Percentiles rank a stretch among this genome's conserved stretches.
These are phyloP conservation scores for Macroglossus sobrinus DNA, from an alignment of 2,113 vertebrate species.

Conservation along the genomic window DNA sequence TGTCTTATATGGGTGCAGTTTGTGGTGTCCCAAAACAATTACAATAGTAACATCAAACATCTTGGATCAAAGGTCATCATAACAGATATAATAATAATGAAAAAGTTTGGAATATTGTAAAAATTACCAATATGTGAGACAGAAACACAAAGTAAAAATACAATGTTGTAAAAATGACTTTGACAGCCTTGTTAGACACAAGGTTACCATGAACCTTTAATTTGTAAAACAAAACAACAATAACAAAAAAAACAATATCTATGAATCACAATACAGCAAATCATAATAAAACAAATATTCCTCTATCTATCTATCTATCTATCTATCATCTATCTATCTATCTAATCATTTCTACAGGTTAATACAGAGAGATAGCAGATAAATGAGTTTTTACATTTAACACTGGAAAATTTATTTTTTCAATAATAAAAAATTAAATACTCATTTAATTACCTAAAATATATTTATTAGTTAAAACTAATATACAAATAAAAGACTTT, in stretches of 20 bases:
- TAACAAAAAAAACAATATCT: background rate
- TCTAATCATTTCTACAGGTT: background rate
- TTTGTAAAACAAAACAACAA: background rate
- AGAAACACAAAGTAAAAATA: background rate
- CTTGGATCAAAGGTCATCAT: background rate
- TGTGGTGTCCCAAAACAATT: background rate
- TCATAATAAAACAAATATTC: background rate
- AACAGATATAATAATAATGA: background rate
- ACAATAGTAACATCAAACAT: background rate
- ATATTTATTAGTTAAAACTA: background rate
- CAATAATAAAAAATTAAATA: background rate
- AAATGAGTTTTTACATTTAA: background rate
- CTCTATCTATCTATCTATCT: background rate
- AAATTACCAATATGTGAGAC: background rate
- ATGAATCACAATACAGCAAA: background rate
- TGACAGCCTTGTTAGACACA: background rate
- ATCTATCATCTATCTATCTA: background rate
- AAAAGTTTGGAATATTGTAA: background rate
- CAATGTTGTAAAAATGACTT: background rate
- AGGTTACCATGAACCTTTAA: background rate
- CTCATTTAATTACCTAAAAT: background rate
- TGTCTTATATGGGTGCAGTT: background rate
- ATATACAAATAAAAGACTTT: background rate
- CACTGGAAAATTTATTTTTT: background rate
- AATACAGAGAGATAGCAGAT: background rate